Conservation (phyloP, 37 sponge, comb jelly and placozoan genomes). For the Oopsacas minuta region DNA sequence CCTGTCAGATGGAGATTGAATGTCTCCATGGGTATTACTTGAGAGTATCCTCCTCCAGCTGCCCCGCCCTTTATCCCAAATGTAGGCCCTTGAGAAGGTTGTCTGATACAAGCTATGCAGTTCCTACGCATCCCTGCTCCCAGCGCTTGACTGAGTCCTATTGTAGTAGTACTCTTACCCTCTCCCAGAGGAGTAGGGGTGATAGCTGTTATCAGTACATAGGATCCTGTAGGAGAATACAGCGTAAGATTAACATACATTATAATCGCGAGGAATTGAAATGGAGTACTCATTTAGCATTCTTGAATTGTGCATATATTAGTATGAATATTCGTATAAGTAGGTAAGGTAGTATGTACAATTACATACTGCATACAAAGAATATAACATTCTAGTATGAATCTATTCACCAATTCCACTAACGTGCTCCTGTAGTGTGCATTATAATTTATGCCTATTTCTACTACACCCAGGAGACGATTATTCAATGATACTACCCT, state of each 20-base stretch:
- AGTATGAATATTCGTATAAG: background rate
- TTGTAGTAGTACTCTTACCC: conserved; percentile 96
- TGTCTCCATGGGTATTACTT: conserved; percentile 99
- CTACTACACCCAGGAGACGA: background rate
- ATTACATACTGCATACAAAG: background rate
- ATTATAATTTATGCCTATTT: no score
- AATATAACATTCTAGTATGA: no score
- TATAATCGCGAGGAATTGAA: no score
- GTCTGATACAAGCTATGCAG: conserved; percentile 84
- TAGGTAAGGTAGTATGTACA: background rate
- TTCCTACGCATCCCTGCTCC: conserved; percentile 68
- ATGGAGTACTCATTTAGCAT: no score
- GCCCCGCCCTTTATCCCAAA: conserved; percentile 99
- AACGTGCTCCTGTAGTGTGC: no score
- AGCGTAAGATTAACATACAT: no score
- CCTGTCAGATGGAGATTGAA: conserved; percentile 98
- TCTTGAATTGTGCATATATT: background rate
- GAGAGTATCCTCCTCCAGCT: conserved; percentile 98
- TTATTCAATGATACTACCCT: no score
- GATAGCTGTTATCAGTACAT: conserved; percentile 68
- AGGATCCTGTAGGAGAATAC: conserved; percentile 20
- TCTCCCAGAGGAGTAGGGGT: conserved; percentile 97
- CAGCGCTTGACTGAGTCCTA: conserved; percentile 84
- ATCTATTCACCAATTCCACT: no score
- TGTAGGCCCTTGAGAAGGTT: conserved; percentile 96